Evolutionary conservation across 2,113 vertebrate genomes (phyloP), one percentile per base, ranked within the genome.

Genomic region (Pteropus alecto): DNA sequence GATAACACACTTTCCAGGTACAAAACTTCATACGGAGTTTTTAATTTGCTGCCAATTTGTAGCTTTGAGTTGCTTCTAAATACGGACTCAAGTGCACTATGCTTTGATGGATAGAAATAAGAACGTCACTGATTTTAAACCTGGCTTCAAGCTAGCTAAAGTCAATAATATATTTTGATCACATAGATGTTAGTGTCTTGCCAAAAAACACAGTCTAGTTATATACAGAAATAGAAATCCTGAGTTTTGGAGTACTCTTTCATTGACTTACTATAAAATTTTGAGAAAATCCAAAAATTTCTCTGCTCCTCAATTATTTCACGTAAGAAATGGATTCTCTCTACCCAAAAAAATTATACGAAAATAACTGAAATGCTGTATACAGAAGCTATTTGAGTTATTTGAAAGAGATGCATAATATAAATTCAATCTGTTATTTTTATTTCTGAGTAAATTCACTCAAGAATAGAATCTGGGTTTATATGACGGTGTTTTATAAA

Each of bases 371-470:
- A 93, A 85, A 90, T 61, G 38, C 19, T 35, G 15, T 30, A 7
- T 73, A 16, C 60, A 35, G 73, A 85, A 96, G 97, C 38, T 87
- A 54, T 85, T 90, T 93, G 70, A 82, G n/a, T 68, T 95, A 58
- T 70, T n/a, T 93, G 67, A 93, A 78, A 93, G 84, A 94, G 51
- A 78, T 12, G 54, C 10, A 46, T 16, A 60, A 63, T 89, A 87
- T 96, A 96, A 89, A 93, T 93, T 83, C 58, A 96, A 95, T 82
- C 77, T 67, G 51, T 56, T 91, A 73, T 86, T 96, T 97, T 97
- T 97, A 97, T 82, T 97, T 93, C 95, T 93, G 60, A 85, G 87
- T 93, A 95, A 97, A 97, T 96, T 93, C 91, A 60, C 85, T 97
- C 61, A 93, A 93, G 77, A 97, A 94, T 83, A 78, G 91, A 93